phyloP scores from a whole-genome alignment of 2,888 invertebrate species.

The Patella caerulea region DNA sequence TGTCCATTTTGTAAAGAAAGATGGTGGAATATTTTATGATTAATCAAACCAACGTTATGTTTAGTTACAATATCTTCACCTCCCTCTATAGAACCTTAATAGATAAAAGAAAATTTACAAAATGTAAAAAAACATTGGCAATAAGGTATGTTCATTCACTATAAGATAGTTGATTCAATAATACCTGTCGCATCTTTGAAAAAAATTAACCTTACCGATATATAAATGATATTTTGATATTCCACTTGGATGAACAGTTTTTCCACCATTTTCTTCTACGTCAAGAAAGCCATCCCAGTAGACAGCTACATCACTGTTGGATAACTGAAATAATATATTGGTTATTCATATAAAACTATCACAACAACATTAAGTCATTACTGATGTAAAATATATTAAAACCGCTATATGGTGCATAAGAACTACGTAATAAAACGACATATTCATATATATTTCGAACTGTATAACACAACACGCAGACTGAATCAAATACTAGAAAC shows the following conservation, averaged over 20 bases:
- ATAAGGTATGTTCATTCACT: too few relatives aligned
- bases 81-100: conserved; percentile 39
- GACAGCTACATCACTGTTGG: background rate
- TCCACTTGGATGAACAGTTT: conserved; percentile 16
- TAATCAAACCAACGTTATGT: conserved; percentile 4
- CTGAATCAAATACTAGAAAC: too few relatives aligned
- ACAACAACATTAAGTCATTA: too few relatives aligned
- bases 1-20: background rate
- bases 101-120: conserved; percentile 7
- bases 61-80: conserved; percentile 44
- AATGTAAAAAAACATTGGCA: background rate
- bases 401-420: too few relatives aligned
- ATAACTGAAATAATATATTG: background rate
- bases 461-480: too few relatives aligned
- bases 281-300: conserved; percentile 17
- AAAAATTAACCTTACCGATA: conserved; percentile 8
- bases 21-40: background rate
- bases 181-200: background rate
- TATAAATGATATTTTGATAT: conserved; percentile 15
- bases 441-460: too few relatives aligned
- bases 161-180: too few relatives aligned
- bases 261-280: conserved; percentile 13
- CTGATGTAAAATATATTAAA: too few relatives aligned
- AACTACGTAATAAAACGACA: too few relatives aligned
- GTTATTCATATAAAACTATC: too few relatives aligned